Percentiles rank a stretch among this genome's conserved stretches.
Conservation (phyloP, 2,888 invertebrate species). For the Blomia tropicalis region DNA sequence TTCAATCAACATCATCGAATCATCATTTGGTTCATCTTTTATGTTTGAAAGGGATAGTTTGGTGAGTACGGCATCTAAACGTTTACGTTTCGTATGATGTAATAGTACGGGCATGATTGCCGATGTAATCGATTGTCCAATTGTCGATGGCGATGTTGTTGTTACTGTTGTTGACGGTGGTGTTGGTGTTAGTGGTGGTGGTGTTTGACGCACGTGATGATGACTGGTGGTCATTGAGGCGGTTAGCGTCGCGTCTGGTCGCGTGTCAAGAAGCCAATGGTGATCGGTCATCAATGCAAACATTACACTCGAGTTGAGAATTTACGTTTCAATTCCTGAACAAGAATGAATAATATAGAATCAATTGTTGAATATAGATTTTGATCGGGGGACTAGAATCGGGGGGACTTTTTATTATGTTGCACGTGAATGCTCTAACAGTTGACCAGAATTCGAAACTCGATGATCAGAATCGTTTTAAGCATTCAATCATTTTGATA, state of each 20-base stretch:
- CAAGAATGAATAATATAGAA: too few relatives aligned
- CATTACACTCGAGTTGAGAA: background rate
- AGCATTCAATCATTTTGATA: too few relatives aligned
- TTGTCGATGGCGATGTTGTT: background rate
- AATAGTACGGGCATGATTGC: background rate
- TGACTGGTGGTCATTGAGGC: background rate
- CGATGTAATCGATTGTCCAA: background rate
- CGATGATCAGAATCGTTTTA: too few relatives aligned
- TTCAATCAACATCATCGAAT: background rate
- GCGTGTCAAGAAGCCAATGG: background rate
- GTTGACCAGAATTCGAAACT: too few relatives aligned
- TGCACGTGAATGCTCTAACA: too few relatives aligned
- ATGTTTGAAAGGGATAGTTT: slow-evolving; percentile 33
- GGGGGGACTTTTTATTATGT: too few relatives aligned
- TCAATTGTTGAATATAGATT: too few relatives aligned
- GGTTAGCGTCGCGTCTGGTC: background rate
- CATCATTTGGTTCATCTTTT: background rate
- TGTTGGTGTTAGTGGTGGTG: too few relatives aligned
- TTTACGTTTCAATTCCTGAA: too few relatives aligned
- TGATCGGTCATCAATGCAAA: background rate
- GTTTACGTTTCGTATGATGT: slow-evolving; percentile 46
- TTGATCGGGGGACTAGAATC: too few relatives aligned
- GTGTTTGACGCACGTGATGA: background rate
- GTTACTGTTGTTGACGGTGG: too few relatives aligned
- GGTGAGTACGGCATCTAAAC: slow-evolving; percentile 62